Evolutionary conservation across 2,113 vertebrate species (phyloP).

Genomic region (Sebastes fasciatus): DNA sequence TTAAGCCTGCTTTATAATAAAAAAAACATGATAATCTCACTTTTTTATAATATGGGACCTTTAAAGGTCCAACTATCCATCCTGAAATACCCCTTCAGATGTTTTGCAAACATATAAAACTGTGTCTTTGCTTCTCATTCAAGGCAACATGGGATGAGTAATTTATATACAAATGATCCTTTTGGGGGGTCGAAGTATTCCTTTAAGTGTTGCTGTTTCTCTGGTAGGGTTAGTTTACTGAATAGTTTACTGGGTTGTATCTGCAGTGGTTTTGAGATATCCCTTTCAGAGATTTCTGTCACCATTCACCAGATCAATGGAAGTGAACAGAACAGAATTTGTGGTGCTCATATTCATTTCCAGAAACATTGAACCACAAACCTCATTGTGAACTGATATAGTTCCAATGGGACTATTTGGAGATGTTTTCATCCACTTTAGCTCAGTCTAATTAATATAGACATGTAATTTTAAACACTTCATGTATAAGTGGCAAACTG

Average conservation of each 20-base stretch:
- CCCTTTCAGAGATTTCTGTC: not conserved
- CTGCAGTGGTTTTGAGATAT: not conserved
- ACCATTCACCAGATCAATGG: not conserved
- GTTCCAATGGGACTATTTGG: not conserved
- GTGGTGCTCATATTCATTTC: not conserved
- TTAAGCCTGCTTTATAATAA: no score
- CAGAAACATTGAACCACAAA: not conserved
- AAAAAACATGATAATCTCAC: no score
- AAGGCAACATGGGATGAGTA: no score
- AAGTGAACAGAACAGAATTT: not conserved
- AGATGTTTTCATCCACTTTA: slow-evolving; percentile 7
- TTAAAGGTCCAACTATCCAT: not conserved
- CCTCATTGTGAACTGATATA: not conserved
- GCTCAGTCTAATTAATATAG: slow-evolving; percentile 11
- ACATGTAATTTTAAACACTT: slow-evolving; percentile 23
- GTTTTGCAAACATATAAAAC: not conserved
- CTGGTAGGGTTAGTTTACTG: not conserved
- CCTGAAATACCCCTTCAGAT: not conserved
- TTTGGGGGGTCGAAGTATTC: not conserved
- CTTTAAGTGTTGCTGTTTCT: not conserved
- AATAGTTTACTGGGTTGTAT: not conserved
- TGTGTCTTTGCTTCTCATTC: not conserved
- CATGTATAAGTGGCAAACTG: not conserved
- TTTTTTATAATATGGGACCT: no score
- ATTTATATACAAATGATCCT: no score